Conservation (phyloP, 2,888 invertebrate species). For the Linnaemya vulpina region DNA sequence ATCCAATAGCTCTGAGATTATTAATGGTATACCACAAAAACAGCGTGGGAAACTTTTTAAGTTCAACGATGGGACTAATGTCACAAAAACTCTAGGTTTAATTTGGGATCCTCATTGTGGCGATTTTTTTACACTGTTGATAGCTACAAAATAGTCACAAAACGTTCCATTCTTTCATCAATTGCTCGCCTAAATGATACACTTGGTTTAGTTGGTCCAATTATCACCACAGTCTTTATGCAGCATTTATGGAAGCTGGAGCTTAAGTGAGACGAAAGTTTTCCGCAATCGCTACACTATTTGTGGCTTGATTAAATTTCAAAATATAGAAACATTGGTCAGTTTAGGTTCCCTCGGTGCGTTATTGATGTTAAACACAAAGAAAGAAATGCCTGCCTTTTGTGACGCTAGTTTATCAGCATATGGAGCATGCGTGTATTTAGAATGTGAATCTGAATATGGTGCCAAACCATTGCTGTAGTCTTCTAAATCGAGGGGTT, state of each 20-base stretch:
- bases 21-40: background rate
- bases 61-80: slow-evolving; percentile 22
- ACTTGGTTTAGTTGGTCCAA: background rate
- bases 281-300: slow-evolving; percentile 3
- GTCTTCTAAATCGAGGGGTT: slow-evolving; percentile 57
- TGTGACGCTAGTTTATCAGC: slow-evolving; percentile 26
- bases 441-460: slow-evolving; percentile 30
- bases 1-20: slow-evolving; percentile 11
- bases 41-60: too few species aligned
- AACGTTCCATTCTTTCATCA: background rate
- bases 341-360: slow-evolving; percentile 10
- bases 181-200: slow-evolving; percentile 20
- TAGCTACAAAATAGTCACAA: background rate
- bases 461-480: slow-evolving; percentile 12
- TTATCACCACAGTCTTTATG: slow-evolving; percentile 22
- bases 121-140: background rate
- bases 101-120: too few species aligned
- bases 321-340: slow-evolving; percentile 19
- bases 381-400: slow-evolving; percentile 52
- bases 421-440: slow-evolving; percentile 44
- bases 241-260: slow-evolving; percentile 3
- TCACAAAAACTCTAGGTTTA: slow-evolving; percentile 39
- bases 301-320: background rate
- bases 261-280: slow-evolving; percentile 12
- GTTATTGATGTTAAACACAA: background rate